Conservation (phyloP, 2,113 vertebrate genomes). For the Toxostoma redivivum region DNA sequence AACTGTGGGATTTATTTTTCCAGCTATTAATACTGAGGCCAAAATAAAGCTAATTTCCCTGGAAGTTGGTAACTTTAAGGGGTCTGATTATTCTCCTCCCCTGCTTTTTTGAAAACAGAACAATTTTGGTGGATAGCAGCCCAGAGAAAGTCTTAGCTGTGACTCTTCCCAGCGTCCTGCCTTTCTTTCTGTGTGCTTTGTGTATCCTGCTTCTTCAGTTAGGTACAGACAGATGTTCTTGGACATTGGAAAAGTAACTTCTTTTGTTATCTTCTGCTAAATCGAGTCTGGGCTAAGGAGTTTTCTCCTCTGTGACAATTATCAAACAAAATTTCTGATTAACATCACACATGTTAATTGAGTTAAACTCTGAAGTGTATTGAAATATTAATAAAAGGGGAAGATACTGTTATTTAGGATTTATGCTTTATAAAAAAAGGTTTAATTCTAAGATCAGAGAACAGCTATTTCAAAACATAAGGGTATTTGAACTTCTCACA, state of each 20-base stretch:
- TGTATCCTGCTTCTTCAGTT: neutral
- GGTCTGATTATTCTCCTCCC: neutral
- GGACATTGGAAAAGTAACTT: neutral
- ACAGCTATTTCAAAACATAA: neutral
- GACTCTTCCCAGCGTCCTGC: neutral
- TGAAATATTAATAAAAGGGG: neutral
- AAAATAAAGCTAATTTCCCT: neutral
- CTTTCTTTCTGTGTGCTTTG: neutral
- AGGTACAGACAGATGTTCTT: neutral
- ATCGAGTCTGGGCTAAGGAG: neutral
- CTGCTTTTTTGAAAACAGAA: neutral
- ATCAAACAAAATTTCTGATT: neutral
- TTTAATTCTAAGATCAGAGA: neutral
- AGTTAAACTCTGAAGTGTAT: neutral
- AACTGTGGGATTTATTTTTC: neutral
- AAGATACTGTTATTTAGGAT: neutral
- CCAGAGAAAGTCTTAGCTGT: neutral
- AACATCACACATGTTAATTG: neutral
- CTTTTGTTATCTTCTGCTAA: neutral
- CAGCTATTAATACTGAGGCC: neutral
- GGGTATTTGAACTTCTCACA: neutral
- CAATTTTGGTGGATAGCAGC: neutral
- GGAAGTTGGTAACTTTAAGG: neutral
- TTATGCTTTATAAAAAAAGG: neutral
- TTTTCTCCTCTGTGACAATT: neutral